phyloP scores from a whole-genome alignment of 2,797 vertebrate species.

The Dendrocincla tyrannina region DNA sequence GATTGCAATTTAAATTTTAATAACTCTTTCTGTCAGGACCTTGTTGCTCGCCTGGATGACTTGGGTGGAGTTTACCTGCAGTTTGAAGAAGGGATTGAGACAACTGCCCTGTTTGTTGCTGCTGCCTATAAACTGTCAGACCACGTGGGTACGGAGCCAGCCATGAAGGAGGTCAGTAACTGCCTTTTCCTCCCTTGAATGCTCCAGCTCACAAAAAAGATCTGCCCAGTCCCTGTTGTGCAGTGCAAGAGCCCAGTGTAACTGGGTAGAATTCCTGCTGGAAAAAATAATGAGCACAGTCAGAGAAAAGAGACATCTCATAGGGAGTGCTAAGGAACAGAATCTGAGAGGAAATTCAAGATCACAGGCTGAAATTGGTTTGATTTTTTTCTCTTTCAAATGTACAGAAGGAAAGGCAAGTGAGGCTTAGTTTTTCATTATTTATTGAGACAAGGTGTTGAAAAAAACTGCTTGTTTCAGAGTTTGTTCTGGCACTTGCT shows the following conservation, averaged over 20 bases:
- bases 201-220: neutral
- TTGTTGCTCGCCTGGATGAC: conserved; percentile 94
- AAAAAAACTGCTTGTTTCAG: neutral
- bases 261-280: neutral
- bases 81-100: conserved; percentile 97
- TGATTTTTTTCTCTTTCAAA: neutral
- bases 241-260: neutral
- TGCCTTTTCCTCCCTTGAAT: neutral
- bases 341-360: neutral
- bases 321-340: neutral
- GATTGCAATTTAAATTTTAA: neutral
- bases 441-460: neutral
- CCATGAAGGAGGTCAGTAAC: conserved; percentile 88
- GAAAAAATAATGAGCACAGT: neutral
- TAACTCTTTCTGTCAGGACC: conserved; percentile 80
- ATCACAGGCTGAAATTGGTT: neutral
- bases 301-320: neutral
- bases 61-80: conserved; percentile 94
- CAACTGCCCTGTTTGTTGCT: conserved; percentile 91
- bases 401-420: neutral
- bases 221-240: neutral
- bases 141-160: conserved; percentile 91
- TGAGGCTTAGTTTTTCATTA: neutral
- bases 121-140: conserved; percentile 94
- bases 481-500: neutral